These are phyloP conservation scores for Gortyna flavago DNA, from an alignment of 2,888 invertebrate genomes.

Conservation along the genomic window DNA sequence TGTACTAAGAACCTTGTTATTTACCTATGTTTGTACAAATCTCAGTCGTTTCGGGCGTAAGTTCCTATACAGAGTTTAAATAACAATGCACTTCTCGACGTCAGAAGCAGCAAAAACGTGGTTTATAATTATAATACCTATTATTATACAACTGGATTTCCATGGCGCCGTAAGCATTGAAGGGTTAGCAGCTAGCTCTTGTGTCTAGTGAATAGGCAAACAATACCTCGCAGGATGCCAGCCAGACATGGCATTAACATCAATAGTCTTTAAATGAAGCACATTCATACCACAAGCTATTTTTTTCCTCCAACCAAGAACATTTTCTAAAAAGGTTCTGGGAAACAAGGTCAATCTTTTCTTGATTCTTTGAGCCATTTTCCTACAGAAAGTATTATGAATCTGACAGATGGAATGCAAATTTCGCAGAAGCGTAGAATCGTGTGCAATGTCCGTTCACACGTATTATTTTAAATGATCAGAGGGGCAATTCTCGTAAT, in stretches of 20 bases:
- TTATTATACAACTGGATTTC: slow-evolving; percentile 53
- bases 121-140: no score
- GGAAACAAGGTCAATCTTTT: slow-evolving; percentile 16
- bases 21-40: slow-evolving; percentile 30
- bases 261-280: slow-evolving; percentile 31
- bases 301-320: slow-evolving; percentile 15
- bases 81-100: slow-evolving; percentile 64
- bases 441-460: slow-evolving; percentile 22
- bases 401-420: slow-evolving; percentile 30
- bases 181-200: slow-evolving; percentile 53
- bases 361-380: slow-evolving; percentile 11
- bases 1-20: slow-evolving; percentile 18
- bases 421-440: slow-evolving; percentile 30
- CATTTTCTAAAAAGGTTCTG: slow-evolving; percentile 10
- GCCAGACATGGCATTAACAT: slow-evolving; percentile 56
- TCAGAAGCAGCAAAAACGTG: slow-evolving; percentile 56
- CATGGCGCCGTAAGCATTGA: slow-evolving; percentile 45
- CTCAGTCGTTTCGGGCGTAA: slow-evolving; percentile 47
- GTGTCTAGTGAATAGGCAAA: slow-evolving; percentile 44
- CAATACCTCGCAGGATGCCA: slow-evolving; percentile 54
- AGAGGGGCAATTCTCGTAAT: neutral
- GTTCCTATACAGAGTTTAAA: slow-evolving; percentile 42
- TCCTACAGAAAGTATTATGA: slow-evolving; percentile 6
- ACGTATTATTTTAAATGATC: slow-evolving; percentile 34
- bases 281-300: slow-evolving; percentile 15